Evolutionary conservation across 2,888 invertebrate species (phyloP).

Genomic region (Amphipoea oculea): DNA sequence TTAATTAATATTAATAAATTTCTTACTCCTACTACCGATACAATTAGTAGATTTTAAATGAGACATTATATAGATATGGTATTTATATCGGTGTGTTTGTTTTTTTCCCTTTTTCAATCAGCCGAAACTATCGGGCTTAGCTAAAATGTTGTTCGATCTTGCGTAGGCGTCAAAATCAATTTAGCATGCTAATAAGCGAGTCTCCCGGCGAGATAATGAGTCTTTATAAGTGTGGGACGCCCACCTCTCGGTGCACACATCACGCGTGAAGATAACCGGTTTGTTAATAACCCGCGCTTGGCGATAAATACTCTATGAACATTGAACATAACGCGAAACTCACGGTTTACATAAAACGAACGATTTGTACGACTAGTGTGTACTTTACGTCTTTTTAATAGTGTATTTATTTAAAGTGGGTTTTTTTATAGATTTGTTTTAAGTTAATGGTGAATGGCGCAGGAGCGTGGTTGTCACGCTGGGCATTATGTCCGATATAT

Average conservation of each 20-base stretch:
- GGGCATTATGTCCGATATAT: conserved; percentile 73
- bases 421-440: conserved; percentile 76
- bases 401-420: conserved; percentile 78
- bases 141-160: conserved; percentile 58
- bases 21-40: conserved; percentile 49
- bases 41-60: conserved; percentile 56
- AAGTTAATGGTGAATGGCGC: conserved; percentile 72
- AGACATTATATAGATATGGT: conserved; percentile 44
- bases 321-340: conserved; percentile 76
- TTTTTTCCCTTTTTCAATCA: conserved; percentile 48
- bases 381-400: conserved; percentile 79
- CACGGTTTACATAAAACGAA: conserved; percentile 68
- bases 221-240: conserved; percentile 70
- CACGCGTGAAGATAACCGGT: conserved; percentile 67
- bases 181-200: conserved; percentile 80
- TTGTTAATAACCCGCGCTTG: conserved; percentile 65
- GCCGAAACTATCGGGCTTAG: conserved; percentile 48
- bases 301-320: conserved; percentile 74
- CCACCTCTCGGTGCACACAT: conserved; percentile 66
- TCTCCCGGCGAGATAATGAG: conserved; percentile 79
- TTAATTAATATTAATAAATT: conserved; percentile 47
- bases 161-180: conserved; percentile 82
- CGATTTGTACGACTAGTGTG: conserved; percentile 69
- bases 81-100: conserved; percentile 49
- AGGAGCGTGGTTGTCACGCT: conserved; percentile 73